Percentiles rank a stretch among this genome's conserved stretches.
Conservation (phyloP, 2,113 vertebrate species). For the Dicaeum eximium region DNA sequence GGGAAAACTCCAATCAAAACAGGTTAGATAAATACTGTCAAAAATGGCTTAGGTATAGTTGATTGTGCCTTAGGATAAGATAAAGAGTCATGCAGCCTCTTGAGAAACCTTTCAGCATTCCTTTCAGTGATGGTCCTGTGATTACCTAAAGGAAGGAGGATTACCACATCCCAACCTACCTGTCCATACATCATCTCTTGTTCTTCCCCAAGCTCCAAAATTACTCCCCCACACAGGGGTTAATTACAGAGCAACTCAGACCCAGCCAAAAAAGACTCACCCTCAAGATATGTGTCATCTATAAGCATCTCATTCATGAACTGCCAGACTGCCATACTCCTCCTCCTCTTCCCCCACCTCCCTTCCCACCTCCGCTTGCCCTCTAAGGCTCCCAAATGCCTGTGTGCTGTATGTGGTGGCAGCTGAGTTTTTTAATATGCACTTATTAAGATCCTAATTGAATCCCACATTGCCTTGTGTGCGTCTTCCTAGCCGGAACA, state of each 20-base stretch:
- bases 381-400: conserved; percentile 34
- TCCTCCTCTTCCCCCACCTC: background rate
- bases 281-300: background rate
- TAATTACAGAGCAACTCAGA: conserved; percentile 2
- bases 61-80: background rate
- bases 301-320: conserved; percentile 17
- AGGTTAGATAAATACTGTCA: background rate
- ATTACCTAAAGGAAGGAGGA: background rate
- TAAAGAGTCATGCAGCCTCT: background rate
- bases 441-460: conserved; percentile 69
- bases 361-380: conserved; percentile 12
- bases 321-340: background rate
- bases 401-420: conserved; percentile 33
- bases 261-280: background rate
- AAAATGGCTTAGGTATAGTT: background rate
- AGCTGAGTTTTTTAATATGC: conserved; percentile 59
- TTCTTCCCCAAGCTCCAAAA: background rate
- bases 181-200: background rate
- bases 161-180: background rate
- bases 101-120: background rate
- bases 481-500: conserved; percentile 61
- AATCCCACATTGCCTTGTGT: conserved; percentile 65
- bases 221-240: background rate
- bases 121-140: background rate
- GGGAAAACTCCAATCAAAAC: background rate